Percentiles rank a stretch among this genome's conserved stretches.
Evolutionary conservation across 1,140 invertebrate species (phyloP).

Genomic region (Maconellicoccus hirsutus): DNA sequence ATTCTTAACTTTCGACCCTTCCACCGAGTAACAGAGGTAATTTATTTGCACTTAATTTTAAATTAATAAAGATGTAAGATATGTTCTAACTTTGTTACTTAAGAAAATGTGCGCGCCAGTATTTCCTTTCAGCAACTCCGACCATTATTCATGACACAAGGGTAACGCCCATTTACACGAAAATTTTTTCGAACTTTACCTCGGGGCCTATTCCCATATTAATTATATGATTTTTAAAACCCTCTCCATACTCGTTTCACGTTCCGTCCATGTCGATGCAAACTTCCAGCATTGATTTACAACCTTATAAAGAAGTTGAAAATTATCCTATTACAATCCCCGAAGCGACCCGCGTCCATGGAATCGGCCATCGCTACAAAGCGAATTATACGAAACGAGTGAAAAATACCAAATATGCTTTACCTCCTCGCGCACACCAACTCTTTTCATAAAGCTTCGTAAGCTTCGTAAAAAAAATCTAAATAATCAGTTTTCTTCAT

Average conservation of each 20-base stretch:
- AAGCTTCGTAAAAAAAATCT: background rate
- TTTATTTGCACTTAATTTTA: slow-evolving; percentile 19
- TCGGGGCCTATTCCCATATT: background rate
- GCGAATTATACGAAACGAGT: background rate
- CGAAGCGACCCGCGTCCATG: background rate
- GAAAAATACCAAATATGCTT: background rate
- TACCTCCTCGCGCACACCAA: background rate
- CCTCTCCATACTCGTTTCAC: too few relatives aligned
- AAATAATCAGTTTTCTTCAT: background rate
- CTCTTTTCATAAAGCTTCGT: too few relatives aligned
- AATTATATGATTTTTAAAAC: too few relatives aligned
- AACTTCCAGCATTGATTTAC: too few relatives aligned
- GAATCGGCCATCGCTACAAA: background rate
- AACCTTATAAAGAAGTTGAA: too few relatives aligned
- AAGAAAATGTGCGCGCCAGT: background rate
- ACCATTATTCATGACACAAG: background rate
- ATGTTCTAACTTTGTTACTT: slow-evolving; percentile 12
- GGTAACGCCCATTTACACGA: background rate
- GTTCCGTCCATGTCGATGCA: too few relatives aligned
- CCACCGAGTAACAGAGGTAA: slow-evolving; percentile 14
- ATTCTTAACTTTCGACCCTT: slow-evolving; percentile 10
- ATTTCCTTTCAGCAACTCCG: background rate
- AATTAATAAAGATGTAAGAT: slow-evolving; percentile 23
- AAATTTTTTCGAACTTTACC: background rate
- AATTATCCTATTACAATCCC: background rate